Percentiles rank a stretch among this genome's conserved stretches.
Evolutionary conservation across 30 jellyfish, hydroid and myxozoan species (phyloP).

Genomic region (Pseudorhiza aurosa): DNA sequence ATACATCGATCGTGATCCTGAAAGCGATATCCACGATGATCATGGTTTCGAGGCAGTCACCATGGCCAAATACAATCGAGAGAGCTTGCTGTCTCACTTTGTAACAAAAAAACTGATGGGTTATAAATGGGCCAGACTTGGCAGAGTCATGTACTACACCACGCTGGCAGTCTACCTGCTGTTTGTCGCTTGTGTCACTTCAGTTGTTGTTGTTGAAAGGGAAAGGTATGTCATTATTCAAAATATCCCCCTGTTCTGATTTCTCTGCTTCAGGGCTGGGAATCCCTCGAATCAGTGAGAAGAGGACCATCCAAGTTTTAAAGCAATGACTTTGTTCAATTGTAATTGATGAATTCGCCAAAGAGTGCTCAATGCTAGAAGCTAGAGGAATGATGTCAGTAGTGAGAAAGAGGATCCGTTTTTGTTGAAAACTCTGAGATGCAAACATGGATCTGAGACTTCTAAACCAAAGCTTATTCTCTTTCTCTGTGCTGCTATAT

Average conservation of each 20-base stretch:
- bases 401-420: too few species aligned
- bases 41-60: slow-evolving; percentile 68
- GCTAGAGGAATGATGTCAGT: too few species aligned
- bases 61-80: slow-evolving; percentile 77
- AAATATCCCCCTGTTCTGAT: too few species aligned
- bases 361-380: too few species aligned
- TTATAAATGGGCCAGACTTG: slow-evolving; percentile 80
- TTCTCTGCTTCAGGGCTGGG: too few species aligned
- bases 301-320: too few species aligned
- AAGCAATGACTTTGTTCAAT: too few species aligned
- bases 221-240: slow-evolving; percentile 58
- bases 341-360: neutral
- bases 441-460: too few species aligned
- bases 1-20: slow-evolving; percentile 70
- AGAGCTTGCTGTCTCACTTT: slow-evolving; percentile 75
- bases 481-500: too few species aligned
- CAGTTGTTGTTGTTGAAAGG: slow-evolving; percentile 75
- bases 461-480: too few species aligned
- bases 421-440: too few species aligned
- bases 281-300: too few species aligned
- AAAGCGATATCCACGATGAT: neutral
- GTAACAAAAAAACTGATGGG: slow-evolving; percentile 72
- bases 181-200: slow-evolving; percentile 78
- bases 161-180: slow-evolving; percentile 53
- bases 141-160: slow-evolving; percentile 61